phyloP scores from a whole-genome alignment of 1,140 invertebrate genomes.

The Asbolus verrucosus region DNA sequence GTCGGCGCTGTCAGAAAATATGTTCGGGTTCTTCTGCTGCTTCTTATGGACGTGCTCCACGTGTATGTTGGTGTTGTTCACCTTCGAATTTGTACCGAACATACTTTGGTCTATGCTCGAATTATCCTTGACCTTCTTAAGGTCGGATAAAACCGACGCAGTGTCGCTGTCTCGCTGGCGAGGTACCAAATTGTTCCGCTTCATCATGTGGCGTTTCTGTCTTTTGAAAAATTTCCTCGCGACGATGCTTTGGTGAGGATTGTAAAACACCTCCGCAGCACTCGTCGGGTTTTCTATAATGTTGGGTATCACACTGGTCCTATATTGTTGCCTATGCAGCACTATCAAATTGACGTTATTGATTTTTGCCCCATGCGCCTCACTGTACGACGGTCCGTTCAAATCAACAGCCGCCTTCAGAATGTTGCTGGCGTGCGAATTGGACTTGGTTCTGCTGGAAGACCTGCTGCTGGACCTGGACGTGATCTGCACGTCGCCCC shows the following conservation, averaged over 20 bases:
- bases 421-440: conserved; percentile 67
- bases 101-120: conserved; percentile 73
- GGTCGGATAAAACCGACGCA: conserved; percentile 67
- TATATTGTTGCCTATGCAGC: conserved; percentile 77
- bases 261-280: conserved; percentile 87
- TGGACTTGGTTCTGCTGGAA: conserved; percentile 70
- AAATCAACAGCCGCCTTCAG: conserved; percentile 68
- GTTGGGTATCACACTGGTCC: conserved; percentile 77
- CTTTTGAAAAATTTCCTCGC: conserved; percentile 93
- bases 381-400: conserved; percentile 56
- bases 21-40: conserved; percentile 70
- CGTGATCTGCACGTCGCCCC: conserved; percentile 58
- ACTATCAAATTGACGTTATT: conserved; percentile 75
- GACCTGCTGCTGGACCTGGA: conserved; percentile 74
- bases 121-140: conserved; percentile 68
- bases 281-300: conserved; percentile 72
- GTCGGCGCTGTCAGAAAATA: conserved; percentile 71
- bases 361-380: conserved; percentile 61
- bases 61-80: conserved; percentile 84
- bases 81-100: conserved; percentile 76
- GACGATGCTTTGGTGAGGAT: conserved; percentile 92
- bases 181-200: conserved; percentile 80
- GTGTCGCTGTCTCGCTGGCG: conserved; percentile 67
- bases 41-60: conserved; percentile 70
- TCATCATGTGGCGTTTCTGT: conserved; percentile 79